Conservation (phyloP, 2,113 vertebrate species). For the Agapornis roseicollis region DNA sequence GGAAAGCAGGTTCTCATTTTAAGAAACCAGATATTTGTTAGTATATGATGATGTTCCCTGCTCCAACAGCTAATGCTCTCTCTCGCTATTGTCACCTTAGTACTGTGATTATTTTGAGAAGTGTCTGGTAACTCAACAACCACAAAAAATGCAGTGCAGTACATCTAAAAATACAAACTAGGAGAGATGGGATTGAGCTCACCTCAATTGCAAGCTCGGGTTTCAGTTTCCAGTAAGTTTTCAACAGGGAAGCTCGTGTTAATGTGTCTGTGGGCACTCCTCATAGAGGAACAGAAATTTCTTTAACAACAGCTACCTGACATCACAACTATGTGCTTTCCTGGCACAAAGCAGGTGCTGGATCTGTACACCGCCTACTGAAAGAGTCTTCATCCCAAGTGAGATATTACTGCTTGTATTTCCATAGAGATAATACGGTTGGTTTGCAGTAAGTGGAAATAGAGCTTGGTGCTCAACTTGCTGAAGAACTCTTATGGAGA, state of each 20-base stretch:
- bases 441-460: not conserved
- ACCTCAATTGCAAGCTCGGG: not conserved
- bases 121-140: not conserved
- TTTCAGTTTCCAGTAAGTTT: constrained; percentile 52
- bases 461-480: not conserved
- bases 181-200: constrained; percentile 12
- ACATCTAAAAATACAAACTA: constrained; percentile 52
- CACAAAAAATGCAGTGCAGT: not conserved
- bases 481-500: not conserved
- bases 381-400: not conserved
- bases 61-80: not conserved
- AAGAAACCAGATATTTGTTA: not conserved
- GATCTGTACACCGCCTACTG: not conserved
- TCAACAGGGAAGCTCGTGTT: not conserved
- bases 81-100: not conserved
- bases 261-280: not conserved
- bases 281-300: not conserved
- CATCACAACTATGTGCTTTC: not conserved
- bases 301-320: not conserved
- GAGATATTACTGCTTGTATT: not conserved
- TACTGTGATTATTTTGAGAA: not conserved
- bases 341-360: not conserved
- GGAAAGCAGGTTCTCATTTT: not conserved
- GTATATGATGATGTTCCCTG: rapidly evolving
- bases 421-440: not conserved